These are phyloP conservation scores for Anguilla pacifica DNA, from an alignment of 2,797 vertebrate species.

Conservation along the genomic window DNA sequence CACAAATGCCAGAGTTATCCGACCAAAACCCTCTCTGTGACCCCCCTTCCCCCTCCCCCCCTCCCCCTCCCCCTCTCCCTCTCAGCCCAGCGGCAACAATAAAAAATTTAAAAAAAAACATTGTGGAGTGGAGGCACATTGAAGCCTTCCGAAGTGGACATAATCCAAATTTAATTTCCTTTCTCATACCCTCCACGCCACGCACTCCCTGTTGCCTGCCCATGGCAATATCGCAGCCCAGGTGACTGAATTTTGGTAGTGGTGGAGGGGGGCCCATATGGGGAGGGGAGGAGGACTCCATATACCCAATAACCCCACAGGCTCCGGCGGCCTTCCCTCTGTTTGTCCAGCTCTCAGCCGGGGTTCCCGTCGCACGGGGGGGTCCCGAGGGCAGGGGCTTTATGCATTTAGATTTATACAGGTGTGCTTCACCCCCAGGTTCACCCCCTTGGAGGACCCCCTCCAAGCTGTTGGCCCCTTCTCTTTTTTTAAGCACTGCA, in stretches of 20 bases:
- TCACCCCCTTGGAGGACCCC: neutral
- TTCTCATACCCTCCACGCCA: conserved; percentile 48
- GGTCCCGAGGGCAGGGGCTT: neutral
- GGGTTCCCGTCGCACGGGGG: neutral
- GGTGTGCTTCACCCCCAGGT: neutral
- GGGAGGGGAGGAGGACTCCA: neutral
- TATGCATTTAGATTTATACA: neutral
- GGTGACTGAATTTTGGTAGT: conserved; percentile 38
- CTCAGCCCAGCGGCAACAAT: conserved; percentile 30
- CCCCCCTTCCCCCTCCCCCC: neutral
- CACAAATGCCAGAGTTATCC: neutral
- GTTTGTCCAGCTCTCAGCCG: conserved; percentile 13
- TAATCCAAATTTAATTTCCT: conserved; percentile 81
- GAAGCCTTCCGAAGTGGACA: conserved; percentile 40
- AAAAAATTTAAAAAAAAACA: conserved; percentile 4
- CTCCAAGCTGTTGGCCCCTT: neutral
- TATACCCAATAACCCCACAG: neutral
- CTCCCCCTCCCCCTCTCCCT: neutral
- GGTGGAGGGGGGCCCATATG: neutral
- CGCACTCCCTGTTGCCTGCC: conserved; percentile 38
- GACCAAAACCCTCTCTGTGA: too few relatives aligned
- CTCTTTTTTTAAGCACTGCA: neutral
- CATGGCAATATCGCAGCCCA: conserved; percentile 45
- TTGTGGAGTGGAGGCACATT: neutral
- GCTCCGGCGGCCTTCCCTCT: neutral